Conservation (phyloP, 2,113 vertebrate genomes). For the Oncorhynchus tshawytscha region DNA sequence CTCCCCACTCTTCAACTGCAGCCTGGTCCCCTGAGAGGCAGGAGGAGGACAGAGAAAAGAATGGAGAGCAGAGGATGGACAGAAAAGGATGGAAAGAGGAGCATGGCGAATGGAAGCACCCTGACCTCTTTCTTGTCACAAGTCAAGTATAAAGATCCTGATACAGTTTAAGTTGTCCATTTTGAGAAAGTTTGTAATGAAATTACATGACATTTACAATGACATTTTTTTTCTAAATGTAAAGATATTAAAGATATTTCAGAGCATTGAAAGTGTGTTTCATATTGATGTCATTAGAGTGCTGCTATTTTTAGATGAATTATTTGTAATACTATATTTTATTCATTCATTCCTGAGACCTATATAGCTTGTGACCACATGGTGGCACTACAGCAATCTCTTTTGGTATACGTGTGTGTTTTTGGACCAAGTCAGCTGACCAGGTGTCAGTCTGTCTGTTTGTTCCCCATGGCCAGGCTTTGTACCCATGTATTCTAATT, state of each 20-base stretch:
- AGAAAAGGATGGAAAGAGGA: slow-evolving; percentile 23
- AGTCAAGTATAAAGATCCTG: background rate
- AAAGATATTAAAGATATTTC: background rate
- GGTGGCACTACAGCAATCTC: background rate
- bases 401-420: no score
- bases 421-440: no score
- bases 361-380: background rate
- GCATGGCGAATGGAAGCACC: background rate
- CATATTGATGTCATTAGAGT: background rate
- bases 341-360: no score
- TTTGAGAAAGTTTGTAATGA: no score
- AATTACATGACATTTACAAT: no score
- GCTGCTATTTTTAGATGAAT: background rate
- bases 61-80: slow-evolving; percentile 34
- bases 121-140: background rate
- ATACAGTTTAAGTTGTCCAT: no score
- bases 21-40: slow-evolving; percentile 9
- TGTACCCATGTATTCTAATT: no score
- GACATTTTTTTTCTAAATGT: background rate
- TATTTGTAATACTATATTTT: background rate
- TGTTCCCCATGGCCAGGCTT: no score
- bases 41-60: slow-evolving; percentile 17
- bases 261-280: background rate
- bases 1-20: slow-evolving; percentile 52
- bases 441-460: no score